Evolutionary conservation across 2,888 invertebrate genomes (phyloP).

Genomic region (Rhimphoctona megacephalus): DNA sequence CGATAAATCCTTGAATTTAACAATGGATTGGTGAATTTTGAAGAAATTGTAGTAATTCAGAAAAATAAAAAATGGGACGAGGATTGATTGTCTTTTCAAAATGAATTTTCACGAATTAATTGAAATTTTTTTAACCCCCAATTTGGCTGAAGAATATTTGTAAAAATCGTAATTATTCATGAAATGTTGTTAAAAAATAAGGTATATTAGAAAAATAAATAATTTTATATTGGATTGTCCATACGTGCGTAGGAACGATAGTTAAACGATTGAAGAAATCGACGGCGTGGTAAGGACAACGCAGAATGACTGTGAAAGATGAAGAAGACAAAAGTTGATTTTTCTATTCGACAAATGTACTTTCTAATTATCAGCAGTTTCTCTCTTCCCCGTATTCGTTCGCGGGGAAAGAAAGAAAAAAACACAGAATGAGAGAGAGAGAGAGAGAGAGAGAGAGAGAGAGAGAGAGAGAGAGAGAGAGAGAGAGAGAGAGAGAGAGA

Average conservation of each 20-base stretch:
- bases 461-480: background rate
- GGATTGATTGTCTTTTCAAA: background rate
- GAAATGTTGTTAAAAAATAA: background rate
- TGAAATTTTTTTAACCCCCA: background rate
- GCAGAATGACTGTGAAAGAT: background rate
- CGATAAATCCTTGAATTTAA: background rate
- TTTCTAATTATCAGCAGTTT: slow-evolving; percentile 44
- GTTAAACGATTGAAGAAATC: background rate
- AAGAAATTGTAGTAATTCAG: background rate
- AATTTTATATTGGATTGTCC: background rate
- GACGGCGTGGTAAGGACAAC: background rate
- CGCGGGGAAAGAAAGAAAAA: background rate
- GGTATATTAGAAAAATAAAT: background rate
- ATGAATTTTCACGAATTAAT: too few relatives aligned
- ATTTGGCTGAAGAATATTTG: background rate
- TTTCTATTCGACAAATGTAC: slow-evolving; percentile 14
- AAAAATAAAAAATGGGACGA: background rate
- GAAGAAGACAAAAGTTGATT: slow-evolving; percentile 9
- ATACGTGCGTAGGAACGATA: too few relatives aligned
- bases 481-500: slow-evolving; percentile 2
- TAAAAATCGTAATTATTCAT: background rate
- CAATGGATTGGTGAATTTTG: background rate
- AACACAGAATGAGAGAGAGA: background rate
- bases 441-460: background rate
- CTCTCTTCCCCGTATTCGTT: slow-evolving; percentile 9